These are phyloP conservation scores for Petrocephalus schoutedeni DNA, from an alignment of 2,797 vertebrate species.

Conservation along the genomic window DNA sequence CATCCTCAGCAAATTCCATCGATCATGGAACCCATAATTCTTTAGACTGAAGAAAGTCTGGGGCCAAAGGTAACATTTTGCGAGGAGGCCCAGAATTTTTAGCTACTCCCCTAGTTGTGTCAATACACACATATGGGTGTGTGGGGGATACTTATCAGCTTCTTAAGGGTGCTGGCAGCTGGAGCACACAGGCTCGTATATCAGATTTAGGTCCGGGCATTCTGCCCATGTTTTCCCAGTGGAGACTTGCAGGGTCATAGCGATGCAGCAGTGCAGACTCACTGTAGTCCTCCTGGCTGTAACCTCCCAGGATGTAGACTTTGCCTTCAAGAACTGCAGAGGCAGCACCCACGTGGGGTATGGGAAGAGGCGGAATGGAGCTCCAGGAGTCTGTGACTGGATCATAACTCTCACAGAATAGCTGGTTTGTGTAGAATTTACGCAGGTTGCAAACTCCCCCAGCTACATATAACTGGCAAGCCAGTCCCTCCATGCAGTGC, in stretches of 20 bases:
- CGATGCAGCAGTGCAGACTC: constrained; percentile 62
- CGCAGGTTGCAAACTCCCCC: constrained; percentile 59
- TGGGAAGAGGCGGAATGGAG: constrained; percentile 40
- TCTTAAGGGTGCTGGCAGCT: constrained; percentile 50
- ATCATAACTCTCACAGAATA: constrained; percentile 59
- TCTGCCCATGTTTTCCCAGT: constrained; percentile 62
- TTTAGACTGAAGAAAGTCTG: background rate
- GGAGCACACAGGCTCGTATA: constrained; percentile 55
- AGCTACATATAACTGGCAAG: constrained; percentile 49
- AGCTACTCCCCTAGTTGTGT: background rate
- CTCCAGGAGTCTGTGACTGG: constrained; percentile 50
- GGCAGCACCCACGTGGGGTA: constrained; percentile 61
- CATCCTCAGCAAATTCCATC: background rate
- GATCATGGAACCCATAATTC: background rate
- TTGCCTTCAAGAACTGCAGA: constrained; percentile 61
- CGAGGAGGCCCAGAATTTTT: background rate
- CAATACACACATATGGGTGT: background rate
- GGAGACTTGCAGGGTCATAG: constrained; percentile 48
- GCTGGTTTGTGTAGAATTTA: constrained; percentile 62
- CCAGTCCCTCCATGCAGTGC: constrained; percentile 66
- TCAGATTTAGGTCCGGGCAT: constrained; percentile 60
- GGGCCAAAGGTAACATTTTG: background rate
- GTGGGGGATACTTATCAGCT: constrained; percentile 27
- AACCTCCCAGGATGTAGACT: constrained; percentile 66
- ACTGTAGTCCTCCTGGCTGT: constrained; percentile 63